Conservation (phyloP, 2,113 vertebrate genomes). For the Gasterosteus aculeatus region DNA sequence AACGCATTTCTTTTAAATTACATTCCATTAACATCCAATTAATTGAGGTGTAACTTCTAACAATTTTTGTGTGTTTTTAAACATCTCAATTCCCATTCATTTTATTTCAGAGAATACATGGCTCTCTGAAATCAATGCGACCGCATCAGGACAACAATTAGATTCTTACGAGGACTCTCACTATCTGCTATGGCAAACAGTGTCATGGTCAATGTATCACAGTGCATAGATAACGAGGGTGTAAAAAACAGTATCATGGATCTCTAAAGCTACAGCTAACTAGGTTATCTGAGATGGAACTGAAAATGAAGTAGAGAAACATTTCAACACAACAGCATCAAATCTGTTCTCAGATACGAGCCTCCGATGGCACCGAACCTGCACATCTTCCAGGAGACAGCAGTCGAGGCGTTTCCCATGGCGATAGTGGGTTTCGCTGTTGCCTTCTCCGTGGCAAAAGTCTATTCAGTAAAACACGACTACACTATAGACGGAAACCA, state of each 20-base stretch:
- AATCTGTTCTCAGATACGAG: constrained; percentile 83
- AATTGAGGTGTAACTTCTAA: neutral
- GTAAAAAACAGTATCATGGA: neutral
- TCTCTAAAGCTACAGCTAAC: neutral
- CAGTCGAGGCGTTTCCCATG: constrained; percentile 87
- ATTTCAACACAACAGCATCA: neutral
- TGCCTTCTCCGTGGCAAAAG: constrained; percentile 92
- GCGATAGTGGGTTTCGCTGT: constrained; percentile 93
- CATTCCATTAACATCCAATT: neutral
- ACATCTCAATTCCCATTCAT: neutral
- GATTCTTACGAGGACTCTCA: neutral
- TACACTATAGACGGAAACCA: constrained; percentile 92
- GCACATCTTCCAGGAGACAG: constrained; percentile 78
- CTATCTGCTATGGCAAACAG: neutral
- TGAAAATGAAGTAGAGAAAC: neutral
- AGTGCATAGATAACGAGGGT: neutral
- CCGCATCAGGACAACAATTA: neutral
- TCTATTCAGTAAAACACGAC: constrained; percentile 94
- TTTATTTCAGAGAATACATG: neutral
- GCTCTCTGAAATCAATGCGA: neutral
- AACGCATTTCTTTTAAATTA: neutral
- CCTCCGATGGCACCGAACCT: constrained; percentile 80
- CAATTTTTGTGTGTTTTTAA: neutral
- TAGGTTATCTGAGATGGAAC: neutral
- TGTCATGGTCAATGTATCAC: neutral